phyloP scores from a whole-genome alignment of 2,797 vertebrate genomes.

The Peromyscus attwateri region DNA sequence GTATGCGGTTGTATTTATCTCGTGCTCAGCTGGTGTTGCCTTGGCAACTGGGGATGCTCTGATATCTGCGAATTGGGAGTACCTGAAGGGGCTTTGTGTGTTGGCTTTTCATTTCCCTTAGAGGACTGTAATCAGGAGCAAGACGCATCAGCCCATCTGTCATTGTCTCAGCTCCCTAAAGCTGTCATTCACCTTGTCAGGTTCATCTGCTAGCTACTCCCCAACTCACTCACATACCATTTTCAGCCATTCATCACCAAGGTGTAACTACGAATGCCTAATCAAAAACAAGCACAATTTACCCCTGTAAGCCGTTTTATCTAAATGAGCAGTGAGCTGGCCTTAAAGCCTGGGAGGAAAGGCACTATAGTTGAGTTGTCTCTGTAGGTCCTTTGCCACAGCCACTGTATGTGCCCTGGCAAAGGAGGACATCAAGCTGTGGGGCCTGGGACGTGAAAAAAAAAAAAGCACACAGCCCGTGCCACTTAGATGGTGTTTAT shows the following conservation, averaged over 20 bases:
- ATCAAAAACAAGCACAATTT: conserved; percentile 63
- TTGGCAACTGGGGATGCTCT: conserved; percentile 42
- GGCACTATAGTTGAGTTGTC: background rate
- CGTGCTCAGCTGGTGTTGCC: background rate
- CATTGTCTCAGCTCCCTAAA: conserved; percentile 17
- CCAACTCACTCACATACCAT: background rate
- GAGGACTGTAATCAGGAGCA: background rate
- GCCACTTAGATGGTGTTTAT: background rate
- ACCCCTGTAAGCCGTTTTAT: conserved; percentile 33
- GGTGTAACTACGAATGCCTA: conserved; percentile 15
- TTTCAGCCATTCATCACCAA: conserved; percentile 54
- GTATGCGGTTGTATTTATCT: background rate
- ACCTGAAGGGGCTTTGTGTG: background rate
- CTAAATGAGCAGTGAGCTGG: background rate
- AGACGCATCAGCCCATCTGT: background rate
- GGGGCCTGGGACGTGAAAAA: background rate
- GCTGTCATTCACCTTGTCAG: conserved; percentile 46
- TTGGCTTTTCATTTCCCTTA: conserved; percentile 20
- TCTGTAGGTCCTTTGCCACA: background rate
- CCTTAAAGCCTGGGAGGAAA: background rate
- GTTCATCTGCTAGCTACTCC: background rate
- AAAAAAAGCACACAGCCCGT: fast-evolving
- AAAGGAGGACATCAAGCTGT: background rate
- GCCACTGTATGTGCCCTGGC: no score
- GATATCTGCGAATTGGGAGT: background rate